Base-by-base conservation (phyloP, 1,140 invertebrate species). In the Harpegnathos saltator region DNA sequence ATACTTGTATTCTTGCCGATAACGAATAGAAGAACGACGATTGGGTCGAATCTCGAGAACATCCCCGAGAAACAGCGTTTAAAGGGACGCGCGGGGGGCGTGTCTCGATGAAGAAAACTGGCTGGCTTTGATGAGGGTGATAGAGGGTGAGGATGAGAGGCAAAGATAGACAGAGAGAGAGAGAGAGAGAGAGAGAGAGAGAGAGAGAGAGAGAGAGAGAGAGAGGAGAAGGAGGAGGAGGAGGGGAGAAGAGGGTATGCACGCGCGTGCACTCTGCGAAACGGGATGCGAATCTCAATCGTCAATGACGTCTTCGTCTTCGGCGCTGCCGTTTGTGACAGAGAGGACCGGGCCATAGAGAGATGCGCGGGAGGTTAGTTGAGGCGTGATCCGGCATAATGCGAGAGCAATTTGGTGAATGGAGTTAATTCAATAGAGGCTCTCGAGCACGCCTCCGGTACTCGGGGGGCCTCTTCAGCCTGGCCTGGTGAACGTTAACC, bases 341-440 rank as follows among this genome's bases (percentile, higher is more conserved):
- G 80, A 87, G 68, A 84, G n/a, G 82, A 77, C 44, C 44, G 74
- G 33, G 62, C 85, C 44, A 48, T 33, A 38, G 59, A 69, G 85
- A 44, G 3, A 11, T 9, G 84, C 52, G 63, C 63, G 54, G 82
- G 89, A 77, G 80, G 77, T 84, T 88, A 85, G 82, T 82, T 87
- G 71, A 83, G 83, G 66, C 89, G 90, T 91, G 90, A 91, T 91
- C 90, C 85, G 54, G 90, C 90, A 91, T 91, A 91, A 91, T 90
- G 87, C 87, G 87, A 87, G 89, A 89, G 85, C 90, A 91, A 90
- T 91, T 90, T 91, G 82, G 87, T 88, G 90, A 90, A 91, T 90
- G 87, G 84, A 91, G 90, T 91, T 91, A 90, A 91, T 91, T 91
- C 89, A 89, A 89, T 91, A 87, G 85, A 85, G 85, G 75, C 75